These are phyloP conservation scores for Sarcophaga carnaria DNA, from an alignment of 2,888 invertebrate genomes.

Conservation along the genomic window DNA sequence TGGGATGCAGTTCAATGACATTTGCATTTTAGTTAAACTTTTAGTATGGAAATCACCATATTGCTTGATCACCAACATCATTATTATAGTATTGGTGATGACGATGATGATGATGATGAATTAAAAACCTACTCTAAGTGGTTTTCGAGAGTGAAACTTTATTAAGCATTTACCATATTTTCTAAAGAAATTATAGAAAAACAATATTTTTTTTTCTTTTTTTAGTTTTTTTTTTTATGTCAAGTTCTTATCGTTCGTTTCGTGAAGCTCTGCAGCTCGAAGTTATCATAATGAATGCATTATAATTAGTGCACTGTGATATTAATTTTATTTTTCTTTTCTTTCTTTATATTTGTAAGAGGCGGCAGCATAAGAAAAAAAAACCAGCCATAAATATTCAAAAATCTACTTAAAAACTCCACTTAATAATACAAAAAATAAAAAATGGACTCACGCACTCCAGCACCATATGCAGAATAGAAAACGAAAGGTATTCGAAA, in stretches of 20 bases:
- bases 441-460: conserved; percentile 19
- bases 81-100: neutral
- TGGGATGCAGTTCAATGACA: conserved; percentile 12
- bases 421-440: conserved; percentile 28
- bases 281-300: conserved; percentile 34
- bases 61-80: neutral
- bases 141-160: conserved; percentile 32
- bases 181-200: conserved; percentile 2
- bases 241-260: conserved; percentile 63
- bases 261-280: conserved; percentile 7
- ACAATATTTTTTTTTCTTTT: neutral
- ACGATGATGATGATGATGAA: neutral
- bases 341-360: neutral
- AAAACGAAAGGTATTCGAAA: conserved; percentile 46
- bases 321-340: conserved; percentile 39
- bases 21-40: neutral
- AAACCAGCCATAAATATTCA: conserved; percentile 8
- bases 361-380: neutral
- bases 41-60: conserved; percentile 21
- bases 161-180: neutral
- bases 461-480: conserved; percentile 5
- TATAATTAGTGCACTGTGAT: conserved; percentile 54
- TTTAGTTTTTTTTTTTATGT: conserved; percentile 44
- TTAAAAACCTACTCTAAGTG: conserved; percentile 34
- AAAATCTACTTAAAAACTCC: conserved; percentile 33